These are phyloP conservation scores for Scopus umbretta DNA, from an alignment of 2,113 vertebrate genomes.

Conservation along the genomic window DNA sequence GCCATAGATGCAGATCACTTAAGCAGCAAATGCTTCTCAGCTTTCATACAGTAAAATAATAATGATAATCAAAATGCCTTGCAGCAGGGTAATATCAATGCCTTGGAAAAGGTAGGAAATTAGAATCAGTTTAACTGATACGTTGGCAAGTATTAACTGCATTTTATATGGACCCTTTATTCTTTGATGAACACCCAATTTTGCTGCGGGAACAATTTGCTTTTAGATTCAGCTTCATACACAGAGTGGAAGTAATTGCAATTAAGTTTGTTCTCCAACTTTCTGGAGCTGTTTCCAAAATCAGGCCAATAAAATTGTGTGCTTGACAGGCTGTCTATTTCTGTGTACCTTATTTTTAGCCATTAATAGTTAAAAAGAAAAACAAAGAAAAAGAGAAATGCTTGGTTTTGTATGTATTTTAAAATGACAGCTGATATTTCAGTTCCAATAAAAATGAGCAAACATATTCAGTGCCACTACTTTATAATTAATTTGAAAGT, in stretches of 20 bases:
- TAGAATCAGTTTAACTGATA: slow-evolving; percentile 50
- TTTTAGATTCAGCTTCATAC: slow-evolving; percentile 51
- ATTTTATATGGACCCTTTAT: slow-evolving; percentile 43
- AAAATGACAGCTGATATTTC: not conserved
- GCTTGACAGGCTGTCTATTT: not conserved
- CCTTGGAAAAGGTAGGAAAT: slow-evolving; percentile 60
- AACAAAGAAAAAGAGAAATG: not conserved
- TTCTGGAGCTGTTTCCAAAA: slow-evolving; percentile 37
- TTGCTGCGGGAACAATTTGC: slow-evolving; percentile 52
- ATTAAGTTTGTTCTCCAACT: slow-evolving; percentile 41
- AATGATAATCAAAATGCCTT: slow-evolving; percentile 51
- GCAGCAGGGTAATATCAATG: slow-evolving; percentile 46
- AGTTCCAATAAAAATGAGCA: not conserved
- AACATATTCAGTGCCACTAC: not conserved
- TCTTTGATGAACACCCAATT: slow-evolving; percentile 53
- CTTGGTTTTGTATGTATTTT: not conserved
- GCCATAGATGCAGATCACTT: not conserved
- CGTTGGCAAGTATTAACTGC: slow-evolving; percentile 30
- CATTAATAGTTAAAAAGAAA: not conserved
- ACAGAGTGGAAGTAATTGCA: slow-evolving; percentile 27
- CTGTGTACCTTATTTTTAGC: not conserved
- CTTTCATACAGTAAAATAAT: slow-evolving; percentile 49
- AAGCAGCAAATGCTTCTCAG: slow-evolving; percentile 29
- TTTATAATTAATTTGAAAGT: not conserved
- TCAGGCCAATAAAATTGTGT: not conserved